Conservation (phyloP, 2,113 vertebrate genomes). For the Egretta garzetta region DNA sequence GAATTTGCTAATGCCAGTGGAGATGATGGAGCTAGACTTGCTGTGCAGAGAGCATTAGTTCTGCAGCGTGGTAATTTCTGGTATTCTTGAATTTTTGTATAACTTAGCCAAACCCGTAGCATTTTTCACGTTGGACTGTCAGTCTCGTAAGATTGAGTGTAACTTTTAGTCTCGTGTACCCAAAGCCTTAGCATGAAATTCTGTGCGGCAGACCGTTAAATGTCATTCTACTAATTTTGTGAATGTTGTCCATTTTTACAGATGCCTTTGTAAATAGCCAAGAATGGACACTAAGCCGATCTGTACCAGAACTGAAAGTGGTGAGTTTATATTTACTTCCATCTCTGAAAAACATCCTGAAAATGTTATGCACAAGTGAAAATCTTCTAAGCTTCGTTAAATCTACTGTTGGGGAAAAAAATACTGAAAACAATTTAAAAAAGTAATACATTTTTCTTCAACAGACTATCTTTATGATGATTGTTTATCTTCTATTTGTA, state of each 20-base stretch:
- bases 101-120: accelerated
- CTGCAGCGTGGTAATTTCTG: background rate
- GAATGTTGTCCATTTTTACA: conserved; percentile 73
- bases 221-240: background rate
- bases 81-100: background rate
- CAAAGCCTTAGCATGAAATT: background rate
- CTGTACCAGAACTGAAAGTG: conserved; percentile 98
- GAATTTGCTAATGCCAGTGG: background rate
- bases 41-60: accelerated
- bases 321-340: conserved; percentile 77
- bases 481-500: background rate
- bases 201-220: background rate
- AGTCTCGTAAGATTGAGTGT: accelerated
- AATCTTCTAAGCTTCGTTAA: background rate
- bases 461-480: background rate
- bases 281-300: conserved; percentile 96
- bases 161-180: background rate
- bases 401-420: background rate
- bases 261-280: conserved; percentile 99
- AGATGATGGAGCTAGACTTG: background rate
- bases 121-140: background rate
- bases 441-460: background rate
- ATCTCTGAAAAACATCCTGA: background rate
- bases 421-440: accelerated
- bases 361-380: background rate